A percentile compares a stretch with the other conserved stretches of the same genome.
Evolutionary conservation across 2,113 vertebrate species (phyloP).

Genomic region (Pelvicachromis taeniatus): DNA sequence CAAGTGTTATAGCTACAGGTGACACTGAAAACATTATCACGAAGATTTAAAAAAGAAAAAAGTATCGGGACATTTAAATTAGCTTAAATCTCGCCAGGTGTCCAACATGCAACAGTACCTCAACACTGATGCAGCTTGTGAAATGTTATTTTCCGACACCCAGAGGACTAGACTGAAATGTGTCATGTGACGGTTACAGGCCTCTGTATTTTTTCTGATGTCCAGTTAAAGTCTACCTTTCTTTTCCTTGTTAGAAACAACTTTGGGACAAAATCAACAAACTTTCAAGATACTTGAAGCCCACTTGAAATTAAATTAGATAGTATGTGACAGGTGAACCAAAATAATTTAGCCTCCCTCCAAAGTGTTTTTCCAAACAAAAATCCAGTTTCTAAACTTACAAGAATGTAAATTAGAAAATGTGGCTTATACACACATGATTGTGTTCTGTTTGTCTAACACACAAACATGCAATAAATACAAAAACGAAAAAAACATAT

Average conservation of each 20-base stretch:
- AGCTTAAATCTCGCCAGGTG: not conserved
- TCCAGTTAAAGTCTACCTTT: not conserved
- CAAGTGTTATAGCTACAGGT: not conserved
- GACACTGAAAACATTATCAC: fast-evolving
- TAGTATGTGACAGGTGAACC: not conserved
- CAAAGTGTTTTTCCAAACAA: fast-evolving
- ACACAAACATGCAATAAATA: not conserved
- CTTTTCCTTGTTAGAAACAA: not conserved
- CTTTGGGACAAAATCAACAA: not conserved
- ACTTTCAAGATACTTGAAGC: not conserved
- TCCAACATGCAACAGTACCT: not conserved
- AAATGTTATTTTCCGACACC: not conserved
- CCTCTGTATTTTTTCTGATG: not conserved
- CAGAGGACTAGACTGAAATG: not conserved
- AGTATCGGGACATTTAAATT: not conserved
- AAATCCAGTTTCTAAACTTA: not conserved
- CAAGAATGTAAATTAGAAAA: not conserved
- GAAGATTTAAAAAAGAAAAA: not conserved
- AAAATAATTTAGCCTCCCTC: not conserved
- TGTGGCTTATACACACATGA: not conserved
- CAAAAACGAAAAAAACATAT: not conserved
- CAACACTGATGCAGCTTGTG: not conserved
- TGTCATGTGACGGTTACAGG: not conserved
- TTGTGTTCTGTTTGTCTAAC: not conserved
- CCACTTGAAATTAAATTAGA: fast-evolving